phyloP scores from a whole-genome alignment of 1,140 invertebrate genomes.

The Euura lappo region DNA sequence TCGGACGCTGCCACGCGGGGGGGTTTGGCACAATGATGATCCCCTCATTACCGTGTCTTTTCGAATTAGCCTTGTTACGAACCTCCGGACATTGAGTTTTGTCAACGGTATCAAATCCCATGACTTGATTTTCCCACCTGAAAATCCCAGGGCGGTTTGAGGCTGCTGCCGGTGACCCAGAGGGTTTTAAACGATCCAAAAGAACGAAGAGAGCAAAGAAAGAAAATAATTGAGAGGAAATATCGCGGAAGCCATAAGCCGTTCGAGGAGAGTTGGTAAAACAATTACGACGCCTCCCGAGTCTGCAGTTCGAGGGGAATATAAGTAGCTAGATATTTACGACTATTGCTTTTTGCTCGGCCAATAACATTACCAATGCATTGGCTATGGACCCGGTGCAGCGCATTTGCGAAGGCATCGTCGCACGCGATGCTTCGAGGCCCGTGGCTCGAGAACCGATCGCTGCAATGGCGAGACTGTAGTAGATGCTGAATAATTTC shows the following conservation, averaged over 20 bases:
- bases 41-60: constrained; percentile 51
- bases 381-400: neutral
- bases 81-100: neutral
- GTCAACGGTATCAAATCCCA: no score
- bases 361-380: constrained; percentile 5
- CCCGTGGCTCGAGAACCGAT: no score
- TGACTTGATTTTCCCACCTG: no score
- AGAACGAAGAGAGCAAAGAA: neutral
- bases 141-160: no score
- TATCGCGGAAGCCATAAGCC: neutral
- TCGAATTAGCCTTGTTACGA: constrained; percentile 43
- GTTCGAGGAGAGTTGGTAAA: neutral
- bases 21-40: constrained; percentile 33
- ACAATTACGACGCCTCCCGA: neutral
- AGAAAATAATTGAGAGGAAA: neutral
- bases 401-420: no score
- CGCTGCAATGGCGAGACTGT: no score
- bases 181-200: neutral
- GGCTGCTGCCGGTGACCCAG: no score
- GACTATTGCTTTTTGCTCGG: constrained; percentile 6
- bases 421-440: no score
- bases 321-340: constrained; percentile 5
- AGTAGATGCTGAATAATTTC: no score
- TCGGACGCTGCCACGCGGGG: neutral
- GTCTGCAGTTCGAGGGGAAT: neutral